phyloP scores from a whole-genome alignment of 1,140 invertebrate genomes.

The Anastrepha ludens region DNA sequence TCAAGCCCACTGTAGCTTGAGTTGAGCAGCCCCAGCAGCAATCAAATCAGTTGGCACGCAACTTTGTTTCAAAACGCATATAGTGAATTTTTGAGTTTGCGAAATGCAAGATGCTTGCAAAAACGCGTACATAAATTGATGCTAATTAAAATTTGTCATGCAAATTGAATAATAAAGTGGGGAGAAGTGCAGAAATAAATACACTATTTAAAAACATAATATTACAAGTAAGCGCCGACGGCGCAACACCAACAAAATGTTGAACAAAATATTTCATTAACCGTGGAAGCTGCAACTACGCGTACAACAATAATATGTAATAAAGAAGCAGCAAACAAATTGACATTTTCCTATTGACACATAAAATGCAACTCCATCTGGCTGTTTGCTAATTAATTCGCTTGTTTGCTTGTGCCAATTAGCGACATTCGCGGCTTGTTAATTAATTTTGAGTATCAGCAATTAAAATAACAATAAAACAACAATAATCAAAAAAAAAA shows the following conservation, averaged over 20 bases:
- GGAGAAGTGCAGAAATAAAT: neutral
- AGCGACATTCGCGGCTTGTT: constrained; percentile 6
- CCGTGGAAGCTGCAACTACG: constrained; percentile 18
- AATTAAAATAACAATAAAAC: constrained; percentile 48
- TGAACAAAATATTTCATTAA: neutral
- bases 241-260: neutral
- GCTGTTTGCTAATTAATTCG: constrained; percentile 27
- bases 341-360: constrained; percentile 47
- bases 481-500: neutral
- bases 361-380: constrained; percentile 39
- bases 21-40: constrained; percentile 12
- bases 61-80: constrained; percentile 45
- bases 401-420: constrained; percentile 46
- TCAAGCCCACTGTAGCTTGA: constrained; percentile 40
- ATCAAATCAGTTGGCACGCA: constrained; percentile 33
- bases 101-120: neutral
- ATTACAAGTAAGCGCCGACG: neutral
- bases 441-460: constrained; percentile 37
- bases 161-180: neutral
- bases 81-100: neutral
- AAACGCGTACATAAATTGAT: neutral
- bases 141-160: neutral
- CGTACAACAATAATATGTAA: neutral
- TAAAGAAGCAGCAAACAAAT: neutral
- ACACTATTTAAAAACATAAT: neutral